phyloP scores from a whole-genome alignment of 2,113 vertebrate genomes.

The Zeus faber region DNA sequence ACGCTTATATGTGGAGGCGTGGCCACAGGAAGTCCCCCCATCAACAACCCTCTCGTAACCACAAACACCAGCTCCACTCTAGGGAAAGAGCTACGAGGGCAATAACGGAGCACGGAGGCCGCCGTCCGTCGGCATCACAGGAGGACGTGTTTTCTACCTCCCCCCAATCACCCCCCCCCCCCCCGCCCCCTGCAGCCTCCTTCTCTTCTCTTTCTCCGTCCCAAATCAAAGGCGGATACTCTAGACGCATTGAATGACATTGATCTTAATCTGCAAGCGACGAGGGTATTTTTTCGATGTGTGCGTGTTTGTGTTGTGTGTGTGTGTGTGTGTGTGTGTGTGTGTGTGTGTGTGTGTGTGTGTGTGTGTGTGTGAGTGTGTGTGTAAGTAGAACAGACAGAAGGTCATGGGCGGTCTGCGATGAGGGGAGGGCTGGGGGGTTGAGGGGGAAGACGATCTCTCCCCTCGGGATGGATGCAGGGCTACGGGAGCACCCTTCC shows the following conservation, averaged over 20 bases:
- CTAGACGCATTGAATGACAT: slow-evolving; percentile 72
- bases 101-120: no score
- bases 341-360: not conserved
- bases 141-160: slow-evolving; percentile 54
- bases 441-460: slow-evolving; percentile 78
- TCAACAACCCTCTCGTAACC: no score
- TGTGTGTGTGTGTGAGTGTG: slow-evolving; percentile 9
- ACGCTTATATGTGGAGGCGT: no score
- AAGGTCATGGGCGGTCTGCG: slow-evolving; percentile 1
- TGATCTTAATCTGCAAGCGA: slow-evolving; percentile 74
- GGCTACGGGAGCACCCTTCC: slow-evolving; percentile 57
- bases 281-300: slow-evolving; percentile 64
- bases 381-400: not conserved
- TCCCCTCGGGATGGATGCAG: slow-evolving; percentile 61
- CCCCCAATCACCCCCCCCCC: slow-evolving; percentile 63
- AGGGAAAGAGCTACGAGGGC: no score
- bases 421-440: slow-evolving; percentile 76
- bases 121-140: slow-evolving; percentile 41
- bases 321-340: slow-evolving; percentile 21
- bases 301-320: no score
- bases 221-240: slow-evolving; percentile 77
- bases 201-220: slow-evolving; percentile 74
- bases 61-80: no score
- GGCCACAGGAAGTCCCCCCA: no score
- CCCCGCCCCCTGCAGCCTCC: slow-evolving; percentile 50